Evolutionary conservation across 2,797 vertebrate genomes (phyloP).

Genomic region (Protosalanx chinensis): DNA sequence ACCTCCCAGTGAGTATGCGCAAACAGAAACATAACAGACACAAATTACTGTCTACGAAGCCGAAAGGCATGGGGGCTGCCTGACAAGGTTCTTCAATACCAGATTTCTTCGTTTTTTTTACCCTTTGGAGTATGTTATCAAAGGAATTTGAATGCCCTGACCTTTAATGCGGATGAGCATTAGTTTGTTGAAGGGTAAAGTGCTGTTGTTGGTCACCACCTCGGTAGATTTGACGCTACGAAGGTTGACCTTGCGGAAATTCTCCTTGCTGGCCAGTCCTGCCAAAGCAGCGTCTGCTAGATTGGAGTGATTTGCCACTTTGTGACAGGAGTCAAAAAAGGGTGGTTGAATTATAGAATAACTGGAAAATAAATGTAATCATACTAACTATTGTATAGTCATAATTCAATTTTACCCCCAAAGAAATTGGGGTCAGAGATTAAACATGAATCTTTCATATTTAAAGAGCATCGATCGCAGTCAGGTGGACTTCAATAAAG

Average conservation of each 20-base stretch:
- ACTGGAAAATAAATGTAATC: not conserved
- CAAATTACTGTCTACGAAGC: not conserved
- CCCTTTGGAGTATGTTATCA: not conserved
- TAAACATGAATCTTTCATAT: not conserved
- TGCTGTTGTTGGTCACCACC: constrained; percentile 79
- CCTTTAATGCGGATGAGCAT: constrained; percentile 84
- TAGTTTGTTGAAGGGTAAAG: constrained; percentile 75
- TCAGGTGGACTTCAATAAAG: not conserved
- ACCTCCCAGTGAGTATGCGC: not conserved
- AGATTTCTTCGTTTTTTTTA: no score
- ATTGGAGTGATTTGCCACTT: constrained; percentile 81
- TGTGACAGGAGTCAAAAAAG: constrained; percentile 13
- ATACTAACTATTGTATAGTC: not conserved
- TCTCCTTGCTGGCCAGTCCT: constrained; percentile 80
- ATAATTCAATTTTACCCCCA: not conserved
- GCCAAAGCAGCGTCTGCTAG: constrained; percentile 77
- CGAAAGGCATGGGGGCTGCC: no score
- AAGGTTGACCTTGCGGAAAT: constrained; percentile 78
- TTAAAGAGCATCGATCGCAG: no score
- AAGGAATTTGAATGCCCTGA: constrained; percentile 41
- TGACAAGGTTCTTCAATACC: no score
- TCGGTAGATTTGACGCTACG: constrained; percentile 77
- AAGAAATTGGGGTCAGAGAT: not conserved
- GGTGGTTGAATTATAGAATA: not conserved
- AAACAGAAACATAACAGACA: not conserved